Base-by-base conservation (phyloP, 2,797 vertebrate species). In the Vespertilio murinus region DNA sequence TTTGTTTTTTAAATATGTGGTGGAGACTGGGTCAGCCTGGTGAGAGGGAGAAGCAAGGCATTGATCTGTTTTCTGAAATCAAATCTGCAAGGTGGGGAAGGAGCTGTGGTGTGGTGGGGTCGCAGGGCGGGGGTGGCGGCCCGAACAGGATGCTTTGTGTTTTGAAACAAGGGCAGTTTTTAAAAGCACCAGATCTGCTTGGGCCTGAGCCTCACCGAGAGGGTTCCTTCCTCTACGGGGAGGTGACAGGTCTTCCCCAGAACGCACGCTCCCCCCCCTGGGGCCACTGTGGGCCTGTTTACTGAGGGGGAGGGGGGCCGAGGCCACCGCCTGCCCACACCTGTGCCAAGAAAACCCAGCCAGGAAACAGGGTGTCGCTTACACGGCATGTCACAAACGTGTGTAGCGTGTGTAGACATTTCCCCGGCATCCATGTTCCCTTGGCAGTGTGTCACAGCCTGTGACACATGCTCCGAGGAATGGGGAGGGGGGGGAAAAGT, bases 111-210 rank as follows among this genome's bases (percentile, higher is more conserved):
- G 80, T 82, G 91, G 75, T 91, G 90, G 96, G 94, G 94, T 97
- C 91, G 2, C 87, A 59, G 71, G 59, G 77, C 14, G 90, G 90
- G 95, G 97, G 95, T 86, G 94, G 86, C 30, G 40, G 78, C 64
- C 81, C 87, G 91, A 94, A 85, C 96, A 95, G 88, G 97, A 97
- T 97, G 97, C 97, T 97, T 97, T 96, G 81, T 96, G 95, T 97
- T 96, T 93, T 23, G 92, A 89, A 97, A 95, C 93, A n/a, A 96
- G 96, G 91, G 33, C 59, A 7, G 89, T 92, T 95, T 81, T 42
- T 42, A 42, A 92, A 95, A 56, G 94, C 94, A 91, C 85, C 6
- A 25, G 91, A 90, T 92, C 84, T 78, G 45, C 88, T 95, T 86
- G 89, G 97, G 97, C 97, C 98, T 95, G 90, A 88, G 93, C 96